These are phyloP conservation scores for Mugil cephalus DNA, from an alignment of 2,113 vertebrate species.

Conservation along the genomic window DNA sequence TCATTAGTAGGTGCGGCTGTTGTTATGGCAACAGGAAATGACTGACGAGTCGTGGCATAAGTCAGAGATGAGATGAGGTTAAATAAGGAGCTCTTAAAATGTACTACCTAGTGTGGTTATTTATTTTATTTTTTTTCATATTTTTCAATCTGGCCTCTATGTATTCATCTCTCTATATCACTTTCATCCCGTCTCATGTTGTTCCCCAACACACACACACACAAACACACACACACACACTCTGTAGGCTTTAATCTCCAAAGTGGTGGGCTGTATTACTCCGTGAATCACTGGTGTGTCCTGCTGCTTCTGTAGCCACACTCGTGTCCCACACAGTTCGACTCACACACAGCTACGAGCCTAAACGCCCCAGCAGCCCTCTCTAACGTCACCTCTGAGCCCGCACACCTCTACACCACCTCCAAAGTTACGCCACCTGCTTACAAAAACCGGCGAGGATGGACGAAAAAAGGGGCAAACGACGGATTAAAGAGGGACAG, in stretches of 20 bases:
- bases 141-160: not conserved
- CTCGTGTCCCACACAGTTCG: conserved; percentile 63
- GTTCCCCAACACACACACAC: conserved; percentile 3
- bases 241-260: conserved; percentile 43
- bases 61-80: conserved; percentile 16
- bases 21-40: conserved; percentile 70
- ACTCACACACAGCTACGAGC: conserved; percentile 54
- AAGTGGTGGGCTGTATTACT: conserved; percentile 54
- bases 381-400: conserved; percentile 34
- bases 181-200: conserved; percentile 1
- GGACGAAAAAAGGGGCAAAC: too few species aligned
- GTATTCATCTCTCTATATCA: conserved; percentile 10
- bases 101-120: too few species aligned
- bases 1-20: conserved; percentile 55
- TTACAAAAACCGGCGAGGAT: not conserved
- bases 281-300: conserved; percentile 64
- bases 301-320: conserved; percentile 43
- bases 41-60: conserved; percentile 52
- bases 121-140: conserved; percentile 7
- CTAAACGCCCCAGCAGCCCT: conserved; percentile 38
- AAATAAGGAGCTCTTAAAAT: conserved; percentile 42
- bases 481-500: not conserved
- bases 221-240: conserved; percentile 22
- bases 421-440: conserved; percentile 18
- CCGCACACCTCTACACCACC: conserved; percentile 37